Evolutionary conservation across 2,113 vertebrate genomes (phyloP).

Genomic region (Oreochromis niloticus): DNA sequence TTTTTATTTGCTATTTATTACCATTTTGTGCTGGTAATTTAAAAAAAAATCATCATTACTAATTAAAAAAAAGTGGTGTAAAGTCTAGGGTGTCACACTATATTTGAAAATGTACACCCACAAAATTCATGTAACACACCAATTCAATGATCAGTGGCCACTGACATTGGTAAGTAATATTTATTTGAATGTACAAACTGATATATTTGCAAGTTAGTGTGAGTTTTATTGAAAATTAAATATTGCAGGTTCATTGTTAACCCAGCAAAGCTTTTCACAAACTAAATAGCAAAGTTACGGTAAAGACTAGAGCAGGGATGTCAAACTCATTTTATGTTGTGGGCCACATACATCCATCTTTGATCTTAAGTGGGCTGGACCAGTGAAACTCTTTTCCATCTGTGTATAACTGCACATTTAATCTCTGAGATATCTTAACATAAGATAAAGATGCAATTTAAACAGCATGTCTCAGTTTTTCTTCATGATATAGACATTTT

Average conservation of each 20-base stretch:
- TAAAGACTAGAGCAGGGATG: not conserved
- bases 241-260: not conserved
- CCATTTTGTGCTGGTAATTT: not conserved
- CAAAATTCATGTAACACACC: not conserved
- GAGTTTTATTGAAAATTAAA: not conserved
- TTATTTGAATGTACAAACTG: not conserved
- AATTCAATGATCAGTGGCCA: not conserved
- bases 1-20: not conserved
- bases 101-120: not conserved
- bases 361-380: not conserved
- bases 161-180: not conserved
- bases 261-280: not conserved
- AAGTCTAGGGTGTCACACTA: not conserved
- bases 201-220: not conserved
- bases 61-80: not conserved
- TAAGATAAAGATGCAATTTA: not conserved
- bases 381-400: not conserved
- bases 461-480: not conserved
- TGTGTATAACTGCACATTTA: not conserved
- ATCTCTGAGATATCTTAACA: not conserved
- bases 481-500: not conserved
- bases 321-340: not conserved
- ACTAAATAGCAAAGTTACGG: not conserved
- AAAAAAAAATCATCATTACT: not conserved
- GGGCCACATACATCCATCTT: not conserved